Conservation (phyloP, 2,888 invertebrate genomes). For the Lasioglossum figueresi region DNA sequence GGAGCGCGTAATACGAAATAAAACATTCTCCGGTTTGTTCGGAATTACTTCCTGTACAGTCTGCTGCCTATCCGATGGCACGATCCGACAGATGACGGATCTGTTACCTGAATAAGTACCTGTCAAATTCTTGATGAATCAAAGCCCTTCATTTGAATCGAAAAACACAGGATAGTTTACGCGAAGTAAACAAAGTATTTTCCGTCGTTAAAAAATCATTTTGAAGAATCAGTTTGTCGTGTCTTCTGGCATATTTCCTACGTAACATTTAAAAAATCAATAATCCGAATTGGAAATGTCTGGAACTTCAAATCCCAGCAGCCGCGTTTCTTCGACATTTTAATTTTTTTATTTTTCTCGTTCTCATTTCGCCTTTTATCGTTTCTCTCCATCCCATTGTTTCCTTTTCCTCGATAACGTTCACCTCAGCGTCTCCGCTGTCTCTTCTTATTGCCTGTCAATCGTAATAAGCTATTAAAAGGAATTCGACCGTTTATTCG, state of each 20-base stretch:
- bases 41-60: background rate
- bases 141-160: no score
- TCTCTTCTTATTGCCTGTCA: conserved; percentile 34
- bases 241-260: no score
- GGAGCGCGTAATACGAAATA: background rate
- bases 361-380: background rate
- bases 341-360: conserved; percentile 21
- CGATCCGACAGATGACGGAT: background rate
- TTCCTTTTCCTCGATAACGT: conserved; percentile 7
- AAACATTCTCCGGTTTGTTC: conserved; percentile 1
- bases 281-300: background rate
- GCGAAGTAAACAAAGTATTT: no score
- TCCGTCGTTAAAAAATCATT: no score
- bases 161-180: no score
- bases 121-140: no score
- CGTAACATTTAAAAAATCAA: background rate
- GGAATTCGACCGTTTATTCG: conserved; percentile 38
- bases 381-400: conserved; percentile 24
- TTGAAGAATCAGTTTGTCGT: no score
- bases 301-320: background rate
- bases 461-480: conserved; percentile 57
- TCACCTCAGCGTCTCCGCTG: background rate
- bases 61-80: background rate
- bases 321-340: background rate
- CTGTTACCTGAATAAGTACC: background rate